Base-by-base conservation (phyloP, 2,113 vertebrate genomes). In the Elanus axillaris region DNA sequence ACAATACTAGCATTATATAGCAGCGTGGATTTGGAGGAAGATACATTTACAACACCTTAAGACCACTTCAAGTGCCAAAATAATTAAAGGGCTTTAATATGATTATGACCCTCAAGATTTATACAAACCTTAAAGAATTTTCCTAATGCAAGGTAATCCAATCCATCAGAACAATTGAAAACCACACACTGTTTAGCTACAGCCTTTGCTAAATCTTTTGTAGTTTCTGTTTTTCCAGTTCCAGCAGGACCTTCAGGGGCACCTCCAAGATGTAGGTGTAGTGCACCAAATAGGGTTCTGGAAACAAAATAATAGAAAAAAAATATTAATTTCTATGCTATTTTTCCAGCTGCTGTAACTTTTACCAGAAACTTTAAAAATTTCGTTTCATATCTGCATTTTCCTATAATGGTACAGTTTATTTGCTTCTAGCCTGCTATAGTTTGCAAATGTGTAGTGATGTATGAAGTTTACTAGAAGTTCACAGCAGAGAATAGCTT, bases 171-270 rank as follows among this genome's bases (percentile, higher is more conserved):
- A 96, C 99, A 99, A 97, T 99, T 99, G 96, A 99, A 99, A 85
- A 99, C 99, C 11, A 99, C 99, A 93, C 99, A 98, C 56, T 99
- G 99, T 64, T 99, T 99, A 69, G 99, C 99, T 27, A 99, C 98
- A 58, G 99, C 99, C 96, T 99, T 99, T 85, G 99, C 99, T 94
- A 99, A 97, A 75, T 99, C 99, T 96, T 99, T 99, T 66, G 99
- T 99, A 10, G 99, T 99, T 96, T 99, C 99, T 0, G 99, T 99
- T 98, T 99, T 99, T 47, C 99, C 99, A 7, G 99, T 99, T 74
- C 99, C 99, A 59, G 99, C 99, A 10, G 99, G 99, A 50, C 99
- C 99, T 94, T 99, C 99, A 6, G 99, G 99, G n/a, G 99, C 99
- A 63, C 99, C 99, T 90, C 99, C 99, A 80, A 99, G 97, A 95